Evolutionary conservation across 2,113 vertebrate species (phyloP).

Genomic region (Xiphias gladius): DNA sequence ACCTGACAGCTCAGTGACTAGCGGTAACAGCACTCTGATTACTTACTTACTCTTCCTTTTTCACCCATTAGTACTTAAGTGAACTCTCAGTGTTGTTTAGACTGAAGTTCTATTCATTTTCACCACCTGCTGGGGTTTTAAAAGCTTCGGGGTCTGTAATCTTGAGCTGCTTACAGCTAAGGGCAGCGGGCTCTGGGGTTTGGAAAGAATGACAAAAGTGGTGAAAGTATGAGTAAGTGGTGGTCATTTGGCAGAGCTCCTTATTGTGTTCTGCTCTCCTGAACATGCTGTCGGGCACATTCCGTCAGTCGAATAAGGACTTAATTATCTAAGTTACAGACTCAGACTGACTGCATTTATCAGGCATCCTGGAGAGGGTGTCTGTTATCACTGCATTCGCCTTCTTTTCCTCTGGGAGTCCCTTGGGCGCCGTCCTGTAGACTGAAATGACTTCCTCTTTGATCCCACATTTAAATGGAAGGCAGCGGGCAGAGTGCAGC

Average conservation of each 20-base stretch:
- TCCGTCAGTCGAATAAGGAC: slow-evolving; percentile 52
- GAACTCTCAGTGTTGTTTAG: slow-evolving; percentile 27
- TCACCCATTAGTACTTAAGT: background rate
- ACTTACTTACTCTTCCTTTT: background rate
- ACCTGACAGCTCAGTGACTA: background rate
- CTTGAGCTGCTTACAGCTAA: slow-evolving; percentile 22
- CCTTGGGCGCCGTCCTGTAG: slow-evolving; percentile 41
- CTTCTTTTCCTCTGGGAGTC: slow-evolving; percentile 47
- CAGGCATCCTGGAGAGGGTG: slow-evolving; percentile 58
- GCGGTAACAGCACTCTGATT: background rate
- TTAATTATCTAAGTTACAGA: slow-evolving; percentile 71
- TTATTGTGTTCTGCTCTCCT: slow-evolving; percentile 29
- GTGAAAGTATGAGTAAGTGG: slow-evolving; percentile 46
- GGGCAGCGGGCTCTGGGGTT: slow-evolving; percentile 22
- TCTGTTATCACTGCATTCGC: slow-evolving; percentile 53
- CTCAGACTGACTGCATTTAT: slow-evolving; percentile 62
- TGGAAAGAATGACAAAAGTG: slow-evolving; percentile 18
- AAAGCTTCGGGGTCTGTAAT: background rate
- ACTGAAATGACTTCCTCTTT: slow-evolving; percentile 47
- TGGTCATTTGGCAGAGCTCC: slow-evolving; percentile 58
- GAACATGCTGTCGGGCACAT: slow-evolving; percentile 53
- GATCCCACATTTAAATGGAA: slow-evolving; percentile 57
- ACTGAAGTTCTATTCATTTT: slow-evolving; percentile 30
- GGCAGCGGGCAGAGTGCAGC: slow-evolving; percentile 10
- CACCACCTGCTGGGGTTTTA: slow-evolving; percentile 35